Conservation (phyloP, 2,113 vertebrate species). For the Melospiza georgiana region DNA sequence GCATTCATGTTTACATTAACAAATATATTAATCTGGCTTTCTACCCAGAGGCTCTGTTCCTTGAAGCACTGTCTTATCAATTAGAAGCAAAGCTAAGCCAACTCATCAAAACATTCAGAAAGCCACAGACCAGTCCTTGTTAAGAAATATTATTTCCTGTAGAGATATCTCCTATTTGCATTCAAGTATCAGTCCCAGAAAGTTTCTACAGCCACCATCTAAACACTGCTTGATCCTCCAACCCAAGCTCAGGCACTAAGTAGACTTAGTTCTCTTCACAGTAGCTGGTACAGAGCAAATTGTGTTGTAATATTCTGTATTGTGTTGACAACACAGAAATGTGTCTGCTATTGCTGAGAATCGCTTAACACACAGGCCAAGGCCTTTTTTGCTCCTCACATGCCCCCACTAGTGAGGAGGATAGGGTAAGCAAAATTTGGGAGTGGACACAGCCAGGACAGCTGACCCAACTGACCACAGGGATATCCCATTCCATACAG, state of each 20-base stretch:
- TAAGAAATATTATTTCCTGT: background rate
- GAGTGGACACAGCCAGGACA: background rate
- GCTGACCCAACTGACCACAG: background rate
- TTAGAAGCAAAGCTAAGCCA: background rate
- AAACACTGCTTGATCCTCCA: background rate
- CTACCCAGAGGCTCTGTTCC: background rate
- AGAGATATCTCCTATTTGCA: background rate
- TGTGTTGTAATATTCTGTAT: background rate
- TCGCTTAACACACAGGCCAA: background rate
- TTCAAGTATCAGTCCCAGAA: background rate
- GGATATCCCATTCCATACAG: background rate
- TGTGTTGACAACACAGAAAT: background rate
- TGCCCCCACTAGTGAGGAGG: accelerated
- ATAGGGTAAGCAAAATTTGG: background rate
- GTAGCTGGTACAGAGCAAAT: background rate
- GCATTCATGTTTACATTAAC: background rate
- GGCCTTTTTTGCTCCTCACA: background rate
- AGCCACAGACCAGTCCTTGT: background rate
- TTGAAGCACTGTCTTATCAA: background rate
- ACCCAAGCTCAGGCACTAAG: background rate
- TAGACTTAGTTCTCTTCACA: background rate
- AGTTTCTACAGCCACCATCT: background rate
- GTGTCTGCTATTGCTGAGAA: background rate
- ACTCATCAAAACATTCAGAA: background rate
- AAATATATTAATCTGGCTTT: background rate